Conservation (phyloP, 1,140 invertebrate genomes). For the Bombus soroeensis region DNA sequence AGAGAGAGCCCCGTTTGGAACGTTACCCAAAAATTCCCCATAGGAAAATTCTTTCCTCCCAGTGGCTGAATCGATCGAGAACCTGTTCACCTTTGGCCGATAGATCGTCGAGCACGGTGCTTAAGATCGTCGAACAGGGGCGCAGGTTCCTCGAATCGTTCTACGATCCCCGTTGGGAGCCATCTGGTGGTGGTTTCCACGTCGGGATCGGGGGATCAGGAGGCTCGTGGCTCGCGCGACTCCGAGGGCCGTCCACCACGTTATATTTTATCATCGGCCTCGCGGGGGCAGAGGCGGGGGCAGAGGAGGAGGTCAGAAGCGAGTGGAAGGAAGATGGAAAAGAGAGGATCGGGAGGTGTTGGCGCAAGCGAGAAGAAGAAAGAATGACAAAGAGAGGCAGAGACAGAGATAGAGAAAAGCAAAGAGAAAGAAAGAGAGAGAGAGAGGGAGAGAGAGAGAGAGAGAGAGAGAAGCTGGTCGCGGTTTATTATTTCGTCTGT, state of each 20-base stretch:
- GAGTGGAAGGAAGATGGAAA: not conserved
- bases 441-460: slow-evolving; percentile 32
- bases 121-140: not conserved
- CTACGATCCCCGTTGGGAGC: not conserved
- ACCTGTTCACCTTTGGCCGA: no score
- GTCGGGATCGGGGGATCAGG: slow-evolving; percentile 6
- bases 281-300: slow-evolving; percentile 14
- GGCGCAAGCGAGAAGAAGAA: not conserved
- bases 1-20: slow-evolving; percentile 31
- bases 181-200: not conserved
- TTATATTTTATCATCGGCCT: slow-evolving; percentile 76
- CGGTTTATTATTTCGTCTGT: slow-evolving; percentile 81
- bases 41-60: no score
- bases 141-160: slow-evolving; percentile 4
- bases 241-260: slow-evolving; percentile 33
- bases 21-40: slow-evolving; percentile 52
- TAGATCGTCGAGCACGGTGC: no score
- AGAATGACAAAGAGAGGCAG: not conserved
- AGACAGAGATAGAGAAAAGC: slow-evolving; percentile 33
- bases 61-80: no score
- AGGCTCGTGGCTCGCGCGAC: slow-evolving; percentile 44
- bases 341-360: no score
- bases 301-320: not conserved
- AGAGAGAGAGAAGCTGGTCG: slow-evolving; percentile 40
- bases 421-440: slow-evolving; percentile 1